Conservation (phyloP, 1,140 invertebrate genomes). For the Anagrus nilaparvatae region DNA sequence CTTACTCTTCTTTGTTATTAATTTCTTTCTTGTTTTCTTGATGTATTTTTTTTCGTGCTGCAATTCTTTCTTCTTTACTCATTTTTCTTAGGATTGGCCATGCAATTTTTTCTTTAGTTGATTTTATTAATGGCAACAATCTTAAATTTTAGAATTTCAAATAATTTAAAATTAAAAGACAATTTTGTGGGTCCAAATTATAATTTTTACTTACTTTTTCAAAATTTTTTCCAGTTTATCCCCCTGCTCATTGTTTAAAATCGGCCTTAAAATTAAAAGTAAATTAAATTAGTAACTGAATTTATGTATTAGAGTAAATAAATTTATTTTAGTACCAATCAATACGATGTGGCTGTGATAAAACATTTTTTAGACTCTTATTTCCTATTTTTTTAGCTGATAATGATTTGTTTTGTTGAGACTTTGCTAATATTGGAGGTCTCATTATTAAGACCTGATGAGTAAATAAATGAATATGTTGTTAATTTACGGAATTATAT, state of each 20-base stretch:
- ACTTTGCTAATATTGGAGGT: slow-evolving; percentile 22
- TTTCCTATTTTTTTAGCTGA: slow-evolving; percentile 25
- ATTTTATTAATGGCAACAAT: slow-evolving; percentile 22
- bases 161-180: slow-evolving; percentile 7
- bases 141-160: slow-evolving; percentile 14
- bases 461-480: too few species aligned
- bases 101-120: slow-evolving; percentile 16
- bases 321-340: slow-evolving; percentile 23
- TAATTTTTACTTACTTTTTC: slow-evolving; percentile 19
- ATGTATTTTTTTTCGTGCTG: slow-evolving; percentile 16
- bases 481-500: too few species aligned
- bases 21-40: background rate
- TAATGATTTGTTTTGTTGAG: slow-evolving; percentile 23
- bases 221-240: slow-evolving; percentile 19
- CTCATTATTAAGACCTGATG: slow-evolving; percentile 11
- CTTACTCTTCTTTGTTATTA: background rate
- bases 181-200: background rate
- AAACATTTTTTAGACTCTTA: slow-evolving; percentile 28
- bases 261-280: slow-evolving; percentile 22
- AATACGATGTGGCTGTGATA: slow-evolving; percentile 25
- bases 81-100: slow-evolving; percentile 28
- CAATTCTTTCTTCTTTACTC: slow-evolving; percentile 27
- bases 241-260: slow-evolving; percentile 18
- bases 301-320: background rate
- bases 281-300: background rate